Evolutionary conservation across 2,888 invertebrate genomes (phyloP), one percentile per base, ranked within the genome.

Genomic region (Mythimna impura): DNA sequence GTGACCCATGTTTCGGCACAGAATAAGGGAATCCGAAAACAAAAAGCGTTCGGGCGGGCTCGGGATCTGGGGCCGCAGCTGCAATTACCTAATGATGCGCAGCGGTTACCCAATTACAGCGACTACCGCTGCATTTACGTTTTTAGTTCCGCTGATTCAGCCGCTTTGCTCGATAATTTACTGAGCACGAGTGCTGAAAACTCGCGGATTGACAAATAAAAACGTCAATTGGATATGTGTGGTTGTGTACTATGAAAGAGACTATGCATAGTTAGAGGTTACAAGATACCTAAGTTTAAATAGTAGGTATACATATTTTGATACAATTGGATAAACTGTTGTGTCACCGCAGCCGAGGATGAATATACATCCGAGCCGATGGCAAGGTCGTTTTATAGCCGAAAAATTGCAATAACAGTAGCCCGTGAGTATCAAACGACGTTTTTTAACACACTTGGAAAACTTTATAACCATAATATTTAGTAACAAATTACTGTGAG

Each of bases 41-140:
- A 86, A 86, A 87, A 86, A 86, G 79, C 85, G 80, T 47, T 80
- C 80, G 79, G 76, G 81, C 66, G 86, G 80, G 85, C 71, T 66
- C 54, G 63, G 73, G 84, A 79, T 70, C 80, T 81, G 83, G 88
- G 86, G 91, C 90, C 92, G 81, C 94, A 92, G 92, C 93, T 94
- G 93, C 95, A 94, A 95, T 94, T 92, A 94, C 93, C 93, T 94
- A 95, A 94, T 94, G 94, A 95, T 92, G 93, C 94, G 92, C 91
- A 89, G 92, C 87, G 93, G 93, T 93, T 93, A 93, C 93, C 93
- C 94, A 95, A 94, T 95, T 94, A 94, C 91, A 86, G 83, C 88
- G 89, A 89, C 88, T 83, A 83, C 80, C 89, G 93, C 92, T 91
- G 91, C 93, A 93, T 93, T 93, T 90, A 91, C 90, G 92, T 93